Conservation (phyloP, 1,140 invertebrate genomes). For the Platyura marginata region DNA sequence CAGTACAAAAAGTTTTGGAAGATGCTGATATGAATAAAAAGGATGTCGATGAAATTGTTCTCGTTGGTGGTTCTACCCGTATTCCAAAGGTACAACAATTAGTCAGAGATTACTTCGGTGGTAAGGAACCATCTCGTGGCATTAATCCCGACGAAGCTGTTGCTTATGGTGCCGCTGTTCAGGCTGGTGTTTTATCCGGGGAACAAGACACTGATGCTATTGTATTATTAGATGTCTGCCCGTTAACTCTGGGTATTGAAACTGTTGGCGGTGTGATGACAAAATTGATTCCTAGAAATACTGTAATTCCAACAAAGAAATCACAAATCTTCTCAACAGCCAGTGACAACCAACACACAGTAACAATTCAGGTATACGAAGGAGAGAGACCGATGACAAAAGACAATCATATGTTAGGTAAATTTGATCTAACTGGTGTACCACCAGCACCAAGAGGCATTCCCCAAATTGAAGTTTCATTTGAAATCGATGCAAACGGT, state of each 20-base stretch:
- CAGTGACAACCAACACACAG: slow-evolving; percentile 96
- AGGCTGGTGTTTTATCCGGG: slow-evolving; percentile 79
- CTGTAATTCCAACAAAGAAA: slow-evolving; percentile 99
- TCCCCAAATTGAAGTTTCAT: slow-evolving; percentile 98
- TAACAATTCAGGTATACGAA: slow-evolving; percentile 96
- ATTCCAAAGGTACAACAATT: slow-evolving; percentile 98
- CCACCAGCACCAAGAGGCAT: slow-evolving; percentile 94
- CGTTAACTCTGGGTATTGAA: slow-evolving; percentile 97
- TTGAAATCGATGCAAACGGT: slow-evolving; percentile 98
- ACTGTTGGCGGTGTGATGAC: slow-evolving; percentile 99
- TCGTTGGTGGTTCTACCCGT: slow-evolving; percentile 97
- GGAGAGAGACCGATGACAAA: slow-evolving; percentile 99
- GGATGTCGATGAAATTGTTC: slow-evolving; percentile 96
- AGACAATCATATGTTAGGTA: slow-evolving; percentile 93
- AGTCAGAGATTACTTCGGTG: slow-evolving; percentile 97
- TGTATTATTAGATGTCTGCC: slow-evolving; percentile 94
- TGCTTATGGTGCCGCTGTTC: slow-evolving; percentile 96
- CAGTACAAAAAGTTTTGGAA: slow-evolving; percentile 94
- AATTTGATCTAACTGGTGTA: slow-evolving; percentile 97
- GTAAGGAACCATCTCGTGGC: slow-evolving; percentile 92
- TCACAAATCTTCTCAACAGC: slow-evolving; percentile 99
- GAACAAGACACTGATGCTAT: slow-evolving; percentile 93
- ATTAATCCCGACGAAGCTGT: slow-evolving; percentile 98
- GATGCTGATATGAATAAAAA: slow-evolving; percentile 98
- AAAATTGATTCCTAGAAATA: slow-evolving; percentile 94